phyloP scores from a whole-genome alignment of 2,797 vertebrate species.

The Aphelocoma californica region DNA sequence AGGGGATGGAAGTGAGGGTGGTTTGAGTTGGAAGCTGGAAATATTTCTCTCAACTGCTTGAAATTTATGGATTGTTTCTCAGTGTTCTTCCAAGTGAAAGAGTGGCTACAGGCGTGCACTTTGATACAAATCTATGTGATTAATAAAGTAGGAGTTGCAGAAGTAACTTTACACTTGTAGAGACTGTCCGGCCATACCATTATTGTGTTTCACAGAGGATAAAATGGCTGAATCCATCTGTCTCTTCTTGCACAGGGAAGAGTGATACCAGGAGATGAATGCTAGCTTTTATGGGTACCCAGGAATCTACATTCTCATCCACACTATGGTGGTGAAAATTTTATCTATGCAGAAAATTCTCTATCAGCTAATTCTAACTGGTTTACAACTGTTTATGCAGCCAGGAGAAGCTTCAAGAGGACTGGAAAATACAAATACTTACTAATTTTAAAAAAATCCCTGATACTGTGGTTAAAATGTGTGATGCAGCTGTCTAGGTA shows the following conservation, averaged over 20 bases:
- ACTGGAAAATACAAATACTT: not conserved
- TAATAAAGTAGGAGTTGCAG: not conserved
- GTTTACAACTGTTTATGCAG: not conserved
- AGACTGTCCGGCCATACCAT: not conserved
- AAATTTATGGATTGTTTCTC: not conserved
- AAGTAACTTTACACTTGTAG: not conserved
- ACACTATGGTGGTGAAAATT: not conserved
- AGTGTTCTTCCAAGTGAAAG: not conserved
- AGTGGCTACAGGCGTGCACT: not conserved
- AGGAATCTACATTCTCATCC: not conserved
- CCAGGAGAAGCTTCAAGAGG: not conserved
- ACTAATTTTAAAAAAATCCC: not conserved
- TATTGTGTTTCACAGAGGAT: not conserved
- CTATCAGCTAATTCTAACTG: not conserved
- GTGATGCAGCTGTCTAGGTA: not conserved
- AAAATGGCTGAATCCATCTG: not conserved
- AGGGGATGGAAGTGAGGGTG: not conserved
- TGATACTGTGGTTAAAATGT: not conserved
- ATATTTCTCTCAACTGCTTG: not conserved
- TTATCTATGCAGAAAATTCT: not conserved
- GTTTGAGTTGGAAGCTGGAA: not conserved
- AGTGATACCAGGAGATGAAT: not conserved
- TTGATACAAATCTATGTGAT: not conserved
- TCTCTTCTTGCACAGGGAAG: not conserved
- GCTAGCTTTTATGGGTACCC: not conserved